phyloP scores from a whole-genome alignment of 2,113 vertebrate genomes.

The Sterrhoptilus dennistouni region DNA sequence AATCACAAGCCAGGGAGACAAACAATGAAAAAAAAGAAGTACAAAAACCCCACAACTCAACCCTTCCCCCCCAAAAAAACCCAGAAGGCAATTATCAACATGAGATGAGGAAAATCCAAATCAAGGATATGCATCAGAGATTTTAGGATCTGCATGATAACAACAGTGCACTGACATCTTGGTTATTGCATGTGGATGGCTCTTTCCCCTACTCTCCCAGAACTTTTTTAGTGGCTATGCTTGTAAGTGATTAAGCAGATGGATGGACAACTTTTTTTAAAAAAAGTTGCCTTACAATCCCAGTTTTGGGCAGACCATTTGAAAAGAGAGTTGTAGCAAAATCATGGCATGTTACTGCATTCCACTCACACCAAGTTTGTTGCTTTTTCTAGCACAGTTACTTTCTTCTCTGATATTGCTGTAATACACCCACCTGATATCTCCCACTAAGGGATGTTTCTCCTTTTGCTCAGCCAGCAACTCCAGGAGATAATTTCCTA shows the following conservation, averaged over 20 bases:
- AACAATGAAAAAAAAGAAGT: not conserved
- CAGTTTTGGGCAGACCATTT: not conserved
- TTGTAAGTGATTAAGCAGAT: not conserved
- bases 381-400: not conserved
- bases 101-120: not conserved
- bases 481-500: constrained; percentile 82
- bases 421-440: constrained; percentile 79
- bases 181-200: not conserved
- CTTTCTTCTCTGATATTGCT: not conserved
- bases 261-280: not conserved
- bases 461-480: constrained; percentile 83
- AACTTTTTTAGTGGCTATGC: not conserved
- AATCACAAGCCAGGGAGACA: not conserved
- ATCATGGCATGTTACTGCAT: not conserved
- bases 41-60: accelerated
- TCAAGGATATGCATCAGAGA: not conserved
- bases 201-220: not conserved
- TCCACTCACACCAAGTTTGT: not conserved
- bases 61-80: accelerated
- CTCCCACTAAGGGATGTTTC: constrained; percentile 88
- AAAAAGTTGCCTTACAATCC: not conserved
- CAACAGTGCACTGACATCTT: not conserved
- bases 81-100: not conserved
- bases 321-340: not conserved
- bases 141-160: not conserved